Evolutionary conservation across 2,888 invertebrate genomes (phyloP), one percentile per base, ranked within the genome.

Genomic region (Dynastes hyllus): DNA sequence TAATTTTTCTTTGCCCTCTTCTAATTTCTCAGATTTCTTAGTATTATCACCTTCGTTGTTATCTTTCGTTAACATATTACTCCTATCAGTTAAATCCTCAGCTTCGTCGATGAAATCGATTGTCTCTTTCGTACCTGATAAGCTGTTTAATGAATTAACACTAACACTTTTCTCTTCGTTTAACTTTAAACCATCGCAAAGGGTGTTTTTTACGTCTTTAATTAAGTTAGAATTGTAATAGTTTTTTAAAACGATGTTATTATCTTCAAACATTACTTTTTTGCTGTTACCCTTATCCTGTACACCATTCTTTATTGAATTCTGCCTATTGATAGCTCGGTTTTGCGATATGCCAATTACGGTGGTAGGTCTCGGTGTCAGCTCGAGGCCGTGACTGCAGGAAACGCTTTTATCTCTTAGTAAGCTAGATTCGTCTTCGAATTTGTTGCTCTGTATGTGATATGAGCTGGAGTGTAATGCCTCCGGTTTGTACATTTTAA

Each of bases 371-470:
- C 94, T 90, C 27, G 93, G 92, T 0, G 93, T 91, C 78, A 92
- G 91, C 88, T 95, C 93, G 77, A 95, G 89, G 0, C 95, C 95
- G 81, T 94, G 93, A 83, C 94, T 94, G 87, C 93, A 95, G 27
- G 95, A 95, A 29, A 93, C 93, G 51, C 95, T 95, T 90, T 95
- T 95, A 86, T 95, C 95, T 83, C 94, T 93, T 32, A 95, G 92
- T 80, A 91, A 90, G 79, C 89, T 89, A 77, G 90, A 90, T 77
- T 91, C 90, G 40, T 90, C 90, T 77, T 85, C 85, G 78, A 88
- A 87, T 81, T 85, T 87, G 37, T 86, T 83, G 27, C 82, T 85
- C 66, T 87, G 86, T 76, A 89, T 88, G 82, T 89, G 80, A 75
- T 77, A 80, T 16, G 77, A 77, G n/a, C 73, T 77, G 8, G 75